Conservation (phyloP, 2,888 invertebrate genomes). For the Fragum whitleyi region DNA sequence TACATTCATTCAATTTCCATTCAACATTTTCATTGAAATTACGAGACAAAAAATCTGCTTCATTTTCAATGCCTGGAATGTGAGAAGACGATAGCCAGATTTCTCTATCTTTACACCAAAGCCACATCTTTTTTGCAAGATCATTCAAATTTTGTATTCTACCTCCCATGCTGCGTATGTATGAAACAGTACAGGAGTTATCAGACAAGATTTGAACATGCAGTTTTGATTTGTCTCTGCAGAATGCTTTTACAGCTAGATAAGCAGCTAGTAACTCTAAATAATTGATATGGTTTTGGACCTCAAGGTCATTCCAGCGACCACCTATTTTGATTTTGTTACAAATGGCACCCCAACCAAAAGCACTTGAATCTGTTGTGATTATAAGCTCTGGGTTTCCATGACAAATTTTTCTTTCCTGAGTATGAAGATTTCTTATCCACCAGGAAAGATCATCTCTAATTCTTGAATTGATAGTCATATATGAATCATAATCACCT, state of each 20-base stretch:
- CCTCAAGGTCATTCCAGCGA: conserved; percentile 11
- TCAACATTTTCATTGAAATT: conserved; percentile 36
- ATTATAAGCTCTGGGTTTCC: conserved; percentile 21
- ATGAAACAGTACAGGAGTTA: conserved; percentile 12
- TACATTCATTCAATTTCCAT: conserved; percentile 22
- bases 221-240: not conserved
- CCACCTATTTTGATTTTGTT: conserved; percentile 4
- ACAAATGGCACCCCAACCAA: conserved; percentile 34
- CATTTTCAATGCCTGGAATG: conserved; percentile 17
- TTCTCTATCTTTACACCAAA: conserved; percentile 15
- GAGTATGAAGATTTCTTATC: conserved; percentile 13
- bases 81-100: conserved; percentile 22
- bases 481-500: too few species aligned
- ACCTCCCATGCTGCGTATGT: conserved; percentile 21
- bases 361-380: conserved; percentile 24
- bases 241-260: conserved; percentile 11
- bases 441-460: conserved; percentile 25
- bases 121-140: conserved; percentile 16
- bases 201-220: conserved; percentile 30
- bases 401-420: conserved; percentile 20
- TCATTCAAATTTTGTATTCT: conserved; percentile 10
- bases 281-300: conserved; percentile 21
- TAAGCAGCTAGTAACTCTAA: conserved; percentile 8
- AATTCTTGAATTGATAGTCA: too few species aligned
- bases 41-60: conserved; percentile 18